Base-by-base conservation (phyloP, 2,113 vertebrate genomes). In the Galemys pyrenaicus region DNA sequence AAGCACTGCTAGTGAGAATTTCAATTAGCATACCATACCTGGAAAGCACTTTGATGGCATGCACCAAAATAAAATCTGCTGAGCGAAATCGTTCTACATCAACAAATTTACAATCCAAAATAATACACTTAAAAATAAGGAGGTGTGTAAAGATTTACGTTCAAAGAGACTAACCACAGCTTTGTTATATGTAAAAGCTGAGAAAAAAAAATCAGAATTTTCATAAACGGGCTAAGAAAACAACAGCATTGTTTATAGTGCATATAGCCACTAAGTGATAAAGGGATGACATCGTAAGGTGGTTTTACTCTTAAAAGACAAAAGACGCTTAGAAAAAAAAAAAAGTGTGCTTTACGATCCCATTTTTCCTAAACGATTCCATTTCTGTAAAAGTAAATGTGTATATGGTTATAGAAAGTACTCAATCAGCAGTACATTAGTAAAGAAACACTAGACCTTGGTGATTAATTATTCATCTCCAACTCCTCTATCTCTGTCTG, bases 81-180 rank as follows among this genome's bases (percentile, higher is more conserved):
- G 6, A 94, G 68, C 4, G 68, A 46, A 92, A 89, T 0, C n/a
- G 64, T 7, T 91, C 2, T 56, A 56, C 15, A 51, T n/a, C 35
- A 77, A 89, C 58, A 92, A 82, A 77, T 83, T 75, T 19, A 73
- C 28, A 75, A 20, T 70, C 74, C 19, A 58, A 67, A 92, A n/a
- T n/a, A n/a, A n/a, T n/a, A n/a, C n/a, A n/a, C n/a, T n/a, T n/a
- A n/a, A 83, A 75, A 70, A 4, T 1, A 49, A 56, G 4, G 26
- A 35, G 20, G 4, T 32, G 4, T 28, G 11, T 19, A 64, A 68
- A 81, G 39, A 78, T 46, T 74, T 68, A 67, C 32, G 30, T 74
- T 89, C 35, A 41, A 62, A 20, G 35, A 92, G 39, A 37, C 64
- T 91, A 49, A n/a, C 0, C 26, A 49, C 10, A 68, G 80, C 49